phyloP scores from a whole-genome alignment of 2,797 vertebrate genomes.

The Anguilla megastoma region DNA sequence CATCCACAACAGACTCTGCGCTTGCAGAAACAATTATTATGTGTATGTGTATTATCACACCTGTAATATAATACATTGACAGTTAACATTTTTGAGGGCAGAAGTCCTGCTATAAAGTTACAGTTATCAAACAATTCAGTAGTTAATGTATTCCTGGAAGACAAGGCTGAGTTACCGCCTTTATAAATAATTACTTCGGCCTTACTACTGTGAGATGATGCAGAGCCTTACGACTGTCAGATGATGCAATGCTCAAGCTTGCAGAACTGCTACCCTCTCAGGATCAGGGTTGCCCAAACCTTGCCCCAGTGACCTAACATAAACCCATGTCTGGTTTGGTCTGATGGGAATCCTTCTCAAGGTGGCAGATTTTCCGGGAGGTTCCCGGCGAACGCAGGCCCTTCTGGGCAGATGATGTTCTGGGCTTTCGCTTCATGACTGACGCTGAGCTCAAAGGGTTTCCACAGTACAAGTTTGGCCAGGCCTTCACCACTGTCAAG shows the following conservation, averaged over 20 bases:
- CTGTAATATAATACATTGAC: not conserved
- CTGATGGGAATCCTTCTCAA: constrained; percentile 47
- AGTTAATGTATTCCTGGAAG: not conserved
- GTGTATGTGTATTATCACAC: not conserved
- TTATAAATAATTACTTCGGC: not conserved
- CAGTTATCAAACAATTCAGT: not conserved
- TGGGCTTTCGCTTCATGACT: constrained; percentile 84
- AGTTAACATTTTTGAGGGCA: not conserved
- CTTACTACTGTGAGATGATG: not conserved
- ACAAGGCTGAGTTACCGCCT: not conserved
- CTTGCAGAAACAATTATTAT: not conserved
- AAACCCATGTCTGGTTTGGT: not conserved
- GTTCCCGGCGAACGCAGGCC: constrained; percentile 70
- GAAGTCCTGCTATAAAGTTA: not conserved
- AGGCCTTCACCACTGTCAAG: constrained; percentile 85
- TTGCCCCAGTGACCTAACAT: not conserved
- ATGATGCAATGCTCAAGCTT: not conserved
- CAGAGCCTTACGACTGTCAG: not conserved
- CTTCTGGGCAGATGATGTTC: constrained; percentile 83
- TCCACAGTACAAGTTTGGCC: constrained; percentile 78
- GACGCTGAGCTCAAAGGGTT: constrained; percentile 80
- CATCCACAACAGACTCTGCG: not conserved
- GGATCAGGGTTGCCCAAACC: too few relatives aligned
- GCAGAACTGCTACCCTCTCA: not conserved
- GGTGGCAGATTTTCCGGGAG: constrained; percentile 85